Evolutionary conservation across 30 jellyfish, hydroid and myxozoan genomes (phyloP), one percentile per base, ranked within the genome.

Genomic region (Calvadosia cruxmelitensis): DNA sequence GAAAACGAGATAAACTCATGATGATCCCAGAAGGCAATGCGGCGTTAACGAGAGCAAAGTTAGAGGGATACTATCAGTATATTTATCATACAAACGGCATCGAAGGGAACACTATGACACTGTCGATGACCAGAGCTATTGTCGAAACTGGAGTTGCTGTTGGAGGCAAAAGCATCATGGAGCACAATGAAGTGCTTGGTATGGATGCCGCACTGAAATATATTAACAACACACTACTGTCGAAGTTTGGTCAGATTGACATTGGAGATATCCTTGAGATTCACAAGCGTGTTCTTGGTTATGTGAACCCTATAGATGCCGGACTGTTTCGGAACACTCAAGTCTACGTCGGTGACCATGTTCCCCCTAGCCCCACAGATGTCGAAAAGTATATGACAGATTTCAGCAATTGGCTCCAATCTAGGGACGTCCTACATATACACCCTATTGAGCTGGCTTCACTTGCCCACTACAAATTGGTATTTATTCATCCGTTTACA

Each of bases 71-170:
- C 50, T 88, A 78, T 66, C 69, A 72, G 63, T 92, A 88, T 53
- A 88, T 88, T 7, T 88, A 88, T 53, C 97, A 88, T 68, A 67
- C 95, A 5, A 88, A 88, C 72, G 97, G 94, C 1, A 88, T 88
- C 27, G 97, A 88, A 76, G 97, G 97, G 23, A 88, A 88, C 78
- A 88, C 97, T 33, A 80, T 88, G 97, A 88, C 97, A 7, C 65
- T 88, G n/a, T 88, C 97, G 0, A 88, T 88, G 97, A 88, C 97
- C 64, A 76, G 97, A 50, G 79, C 97, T 31, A 88, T 88, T 61
- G 90, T 88, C 33, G 97, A 88, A 73, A 80, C 92, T 29, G 95
- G 95, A 20, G 77, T 88, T 0, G 97, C 97, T 1, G 91, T 88
- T 64, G 97, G 97, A 7, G 97, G 97, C 25, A 88, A 88, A 63